Base-by-base conservation (phyloP, 2,113 vertebrate genomes). In the Glaucidium brasilianum region DNA sequence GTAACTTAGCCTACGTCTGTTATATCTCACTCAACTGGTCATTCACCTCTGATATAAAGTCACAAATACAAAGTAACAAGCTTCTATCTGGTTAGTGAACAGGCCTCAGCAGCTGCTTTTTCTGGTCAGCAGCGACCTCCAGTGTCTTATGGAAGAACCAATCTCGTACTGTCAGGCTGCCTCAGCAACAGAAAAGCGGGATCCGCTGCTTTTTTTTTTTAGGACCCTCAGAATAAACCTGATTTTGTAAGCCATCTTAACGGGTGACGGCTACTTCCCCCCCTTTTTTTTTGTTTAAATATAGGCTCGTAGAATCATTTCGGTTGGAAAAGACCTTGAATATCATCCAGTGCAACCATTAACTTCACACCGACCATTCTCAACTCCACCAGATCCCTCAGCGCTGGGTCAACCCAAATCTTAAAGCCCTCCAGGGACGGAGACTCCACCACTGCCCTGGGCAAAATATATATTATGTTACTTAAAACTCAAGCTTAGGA, bases 91-190 rank as follows among this genome's bases (percentile, higher is more conserved):
- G 5, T 8, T 45, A 53, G 32, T 5, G 41, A 47, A 22, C 0
- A 1, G 4, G 35, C 12, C 29, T 47, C 58, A 43, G 64, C 52
- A 74, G 49, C 66, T 79, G 56, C 43, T 49, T 35, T 17, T 78
- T n/a, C 59, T 66, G 85, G 68, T n/a, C 71, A 88, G 92, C 95
- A 96, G 95, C 86, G 63, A 94, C 96, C 95, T 91, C 94, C 76
- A 71, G 89, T 4, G 89, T 20, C 67, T 23, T 3, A 15, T 0
- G 21, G 55, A 66, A 66, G 45, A 80, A 10, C 9, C 21, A 11
- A 25, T 19, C 78, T 76, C 49, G 47, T 3, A 45, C n/a, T 29
- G 23, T 1, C 32, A 35, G 37, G 27, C 11, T 47, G 73, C 39
- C 56, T 32, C 26, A 34, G 62, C 34, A 74, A 59, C 19, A 41